Percentiles rank a stretch among this genome's conserved stretches.
Evolutionary conservation across 2,797 vertebrate species (phyloP).

Genomic region (Poeciliopsis turneri): DNA sequence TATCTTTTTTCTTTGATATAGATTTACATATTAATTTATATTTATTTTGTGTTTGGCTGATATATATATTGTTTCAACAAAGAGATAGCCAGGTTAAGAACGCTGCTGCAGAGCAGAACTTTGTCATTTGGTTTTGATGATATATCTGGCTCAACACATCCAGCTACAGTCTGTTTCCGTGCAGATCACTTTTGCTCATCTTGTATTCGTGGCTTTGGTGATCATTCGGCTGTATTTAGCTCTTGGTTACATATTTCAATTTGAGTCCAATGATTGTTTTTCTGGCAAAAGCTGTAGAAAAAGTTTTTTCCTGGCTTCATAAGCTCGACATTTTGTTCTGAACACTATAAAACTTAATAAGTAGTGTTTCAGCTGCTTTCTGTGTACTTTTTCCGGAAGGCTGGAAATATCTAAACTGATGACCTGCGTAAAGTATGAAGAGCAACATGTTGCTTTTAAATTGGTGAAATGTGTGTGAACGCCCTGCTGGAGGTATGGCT

Average conservation of each 20-base stretch:
- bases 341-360: not conserved
- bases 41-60: not conserved
- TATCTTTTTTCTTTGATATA: not conserved
- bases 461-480: not conserved
- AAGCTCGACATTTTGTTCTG: not conserved
- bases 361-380: not conserved
- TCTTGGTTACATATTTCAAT: too few relatives aligned
- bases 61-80: not conserved
- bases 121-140: too few relatives aligned
- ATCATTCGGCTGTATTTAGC: too few relatives aligned
- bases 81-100: not conserved
- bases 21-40: not conserved
- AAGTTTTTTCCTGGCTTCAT: not conserved
- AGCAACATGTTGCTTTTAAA: not conserved
- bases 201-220: too few relatives aligned
- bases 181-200: too few relatives aligned
- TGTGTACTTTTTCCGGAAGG: not conserved
- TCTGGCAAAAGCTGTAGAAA: not conserved
- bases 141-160: too few relatives aligned
- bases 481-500: not conserved
- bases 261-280: not conserved
- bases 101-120: not conserved
- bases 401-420: not conserved
- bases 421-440: not conserved
- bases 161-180: too few relatives aligned